phyloP scores from a whole-genome alignment of 2,113 vertebrate genomes.

The Xerus inauris region DNA sequence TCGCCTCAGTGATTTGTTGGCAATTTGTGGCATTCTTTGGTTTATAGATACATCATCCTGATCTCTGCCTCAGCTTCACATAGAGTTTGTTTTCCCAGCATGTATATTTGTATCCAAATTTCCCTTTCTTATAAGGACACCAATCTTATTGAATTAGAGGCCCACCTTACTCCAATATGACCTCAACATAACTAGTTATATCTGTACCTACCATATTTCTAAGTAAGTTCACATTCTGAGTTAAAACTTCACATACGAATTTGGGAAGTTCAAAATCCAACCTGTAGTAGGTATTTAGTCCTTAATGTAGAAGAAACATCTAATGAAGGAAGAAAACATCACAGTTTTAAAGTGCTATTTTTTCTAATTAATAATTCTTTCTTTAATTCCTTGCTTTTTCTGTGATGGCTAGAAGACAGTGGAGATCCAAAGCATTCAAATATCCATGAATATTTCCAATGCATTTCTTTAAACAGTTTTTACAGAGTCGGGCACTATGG shows the following conservation, averaged over 20 bases:
- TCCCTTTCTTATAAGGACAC: background rate
- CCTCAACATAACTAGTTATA: background rate
- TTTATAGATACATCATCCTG: background rate
- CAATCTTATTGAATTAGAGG: background rate
- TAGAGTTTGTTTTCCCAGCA: background rate
- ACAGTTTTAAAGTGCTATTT: conserved; percentile 29
- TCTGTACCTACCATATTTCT: background rate
- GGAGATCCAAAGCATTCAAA: background rate
- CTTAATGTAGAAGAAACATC: background rate
- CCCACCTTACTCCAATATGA: background rate
- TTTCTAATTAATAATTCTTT: conserved; percentile 46
- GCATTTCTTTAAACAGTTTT: conserved; percentile 52
- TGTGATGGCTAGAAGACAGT: conserved; percentile 43
- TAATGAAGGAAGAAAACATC: background rate
- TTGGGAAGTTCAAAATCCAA: background rate
- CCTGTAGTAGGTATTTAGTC: background rate
- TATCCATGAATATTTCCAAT: conserved; percentile 40
- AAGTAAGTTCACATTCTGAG: background rate
- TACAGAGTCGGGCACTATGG: background rate
- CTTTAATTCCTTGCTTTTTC: conserved; percentile 17
- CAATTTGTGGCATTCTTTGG: background rate
- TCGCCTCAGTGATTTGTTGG: background rate
- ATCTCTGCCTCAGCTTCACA: background rate
- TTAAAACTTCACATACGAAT: background rate
- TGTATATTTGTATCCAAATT: background rate